Conservation (phyloP, 2,797 vertebrate genomes). For the Rallus crepitans region DNA sequence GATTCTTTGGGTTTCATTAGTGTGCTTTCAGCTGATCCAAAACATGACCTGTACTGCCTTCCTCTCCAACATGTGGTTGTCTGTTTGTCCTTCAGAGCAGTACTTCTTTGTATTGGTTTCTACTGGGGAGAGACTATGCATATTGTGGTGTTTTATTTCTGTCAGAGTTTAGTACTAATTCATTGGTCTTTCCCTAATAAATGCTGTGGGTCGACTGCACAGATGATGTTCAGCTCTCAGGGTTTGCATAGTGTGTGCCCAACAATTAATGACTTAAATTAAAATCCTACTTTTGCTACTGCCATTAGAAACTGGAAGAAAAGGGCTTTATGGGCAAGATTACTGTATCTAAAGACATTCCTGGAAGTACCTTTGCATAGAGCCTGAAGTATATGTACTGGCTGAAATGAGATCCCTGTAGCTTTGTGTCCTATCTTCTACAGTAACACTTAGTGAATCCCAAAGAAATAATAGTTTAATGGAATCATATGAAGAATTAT, state of each 20-base stretch:
- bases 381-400: not conserved
- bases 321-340: not conserved
- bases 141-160: not conserved
- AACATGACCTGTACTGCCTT: not conserved
- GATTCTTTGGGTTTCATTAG: not conserved
- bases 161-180: not conserved
- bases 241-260: rapidly evolving
- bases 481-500: not conserved
- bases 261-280: not conserved
- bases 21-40: not conserved
- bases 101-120: not conserved
- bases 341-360: not conserved
- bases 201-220: not conserved
- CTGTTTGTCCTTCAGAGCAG: constrained; percentile 1
- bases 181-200: not conserved
- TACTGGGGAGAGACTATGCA: not conserved
- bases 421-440: not conserved
- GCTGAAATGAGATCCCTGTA: not conserved
- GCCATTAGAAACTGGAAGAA: not conserved
- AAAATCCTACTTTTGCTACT: not conserved
- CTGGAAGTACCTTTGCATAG: not conserved
- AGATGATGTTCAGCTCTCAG: not conserved
- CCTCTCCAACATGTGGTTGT: not conserved
- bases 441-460: not conserved
- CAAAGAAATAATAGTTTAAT: not conserved